Evolutionary conservation across 2,797 vertebrate genomes (phyloP).

Genomic region (Eutrigla gurnardus): DNA sequence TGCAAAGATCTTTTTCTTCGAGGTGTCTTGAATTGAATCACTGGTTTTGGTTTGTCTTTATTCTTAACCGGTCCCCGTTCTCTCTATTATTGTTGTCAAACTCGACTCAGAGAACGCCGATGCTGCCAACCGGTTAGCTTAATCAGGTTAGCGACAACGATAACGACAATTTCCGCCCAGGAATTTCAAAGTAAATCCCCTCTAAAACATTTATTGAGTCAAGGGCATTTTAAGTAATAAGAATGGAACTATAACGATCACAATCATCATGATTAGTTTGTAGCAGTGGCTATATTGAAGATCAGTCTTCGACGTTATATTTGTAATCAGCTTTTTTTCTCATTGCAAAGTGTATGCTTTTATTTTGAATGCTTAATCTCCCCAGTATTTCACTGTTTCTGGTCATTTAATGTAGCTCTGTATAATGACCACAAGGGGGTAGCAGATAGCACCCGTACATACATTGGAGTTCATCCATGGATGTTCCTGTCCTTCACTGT

Average conservation of each 20-base stretch:
- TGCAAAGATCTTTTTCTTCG: neutral
- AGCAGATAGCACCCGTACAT: neutral
- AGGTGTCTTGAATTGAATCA: neutral
- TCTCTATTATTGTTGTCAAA: constrained; percentile 20
- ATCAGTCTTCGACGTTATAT: rapidly evolving
- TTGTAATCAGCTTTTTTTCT: rapidly evolving
- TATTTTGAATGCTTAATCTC: constrained; percentile 40
- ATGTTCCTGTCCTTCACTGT: neutral
- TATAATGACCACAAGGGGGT: constrained; percentile 14
- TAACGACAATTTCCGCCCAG: neutral
- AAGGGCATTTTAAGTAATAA: neutral
- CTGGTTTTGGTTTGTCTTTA: neutral
- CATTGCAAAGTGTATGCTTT: neutral
- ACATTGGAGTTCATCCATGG: neutral
- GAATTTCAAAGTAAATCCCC: constrained; percentile 44
- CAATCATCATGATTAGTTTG: rapidly evolving
- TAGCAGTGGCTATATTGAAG: rapidly evolving
- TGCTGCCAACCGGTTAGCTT: neutral
- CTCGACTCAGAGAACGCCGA: neutral
- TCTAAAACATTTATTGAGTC: neutral
- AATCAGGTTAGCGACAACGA: neutral
- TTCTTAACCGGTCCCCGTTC: neutral
- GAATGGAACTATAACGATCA: rapidly evolving
- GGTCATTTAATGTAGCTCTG: constrained; percentile 3
- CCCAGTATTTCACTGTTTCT: neutral